These are phyloP conservation scores for Arctia plantaginis DNA, from an alignment of 2,888 invertebrate species.

Conservation along the genomic window DNA sequence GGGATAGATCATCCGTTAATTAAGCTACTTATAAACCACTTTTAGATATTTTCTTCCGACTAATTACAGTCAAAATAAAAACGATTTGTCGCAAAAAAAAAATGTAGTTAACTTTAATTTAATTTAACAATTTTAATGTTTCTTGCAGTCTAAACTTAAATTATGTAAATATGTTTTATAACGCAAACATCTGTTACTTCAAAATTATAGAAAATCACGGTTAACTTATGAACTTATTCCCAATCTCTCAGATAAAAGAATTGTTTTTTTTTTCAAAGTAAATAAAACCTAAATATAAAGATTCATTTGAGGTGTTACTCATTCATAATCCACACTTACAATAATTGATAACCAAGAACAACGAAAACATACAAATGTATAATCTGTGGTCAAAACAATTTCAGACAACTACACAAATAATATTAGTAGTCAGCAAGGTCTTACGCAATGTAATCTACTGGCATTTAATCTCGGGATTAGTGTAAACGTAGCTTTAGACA, in stretches of 20 bases:
- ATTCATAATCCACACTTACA: no score
- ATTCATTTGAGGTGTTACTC: neutral
- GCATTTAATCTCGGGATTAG: constrained; percentile 17
- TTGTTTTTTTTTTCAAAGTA: neutral
- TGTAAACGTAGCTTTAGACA: constrained; percentile 26
- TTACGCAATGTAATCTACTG: neutral
- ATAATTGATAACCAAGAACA: neutral
- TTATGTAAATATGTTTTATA: neutral
- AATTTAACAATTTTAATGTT: neutral
- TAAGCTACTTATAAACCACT: neutral
- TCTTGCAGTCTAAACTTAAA: neutral
- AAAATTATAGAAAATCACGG: neutral
- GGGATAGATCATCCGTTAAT: neutral
- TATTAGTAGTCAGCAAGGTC: neutral
- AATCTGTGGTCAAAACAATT: neutral
- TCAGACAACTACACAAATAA: neutral
- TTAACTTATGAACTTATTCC: no score
- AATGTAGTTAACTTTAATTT: no score
- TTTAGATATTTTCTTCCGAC: neutral
- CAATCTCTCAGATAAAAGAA: neutral
- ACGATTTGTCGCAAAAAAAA: no score
- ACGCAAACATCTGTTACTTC: neutral
- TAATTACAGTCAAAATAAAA: no score
- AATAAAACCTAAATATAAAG: neutral
- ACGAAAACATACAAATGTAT: neutral